Conservation (phyloP, 2,797 vertebrate species). For the Coendou prehensilis region DNA sequence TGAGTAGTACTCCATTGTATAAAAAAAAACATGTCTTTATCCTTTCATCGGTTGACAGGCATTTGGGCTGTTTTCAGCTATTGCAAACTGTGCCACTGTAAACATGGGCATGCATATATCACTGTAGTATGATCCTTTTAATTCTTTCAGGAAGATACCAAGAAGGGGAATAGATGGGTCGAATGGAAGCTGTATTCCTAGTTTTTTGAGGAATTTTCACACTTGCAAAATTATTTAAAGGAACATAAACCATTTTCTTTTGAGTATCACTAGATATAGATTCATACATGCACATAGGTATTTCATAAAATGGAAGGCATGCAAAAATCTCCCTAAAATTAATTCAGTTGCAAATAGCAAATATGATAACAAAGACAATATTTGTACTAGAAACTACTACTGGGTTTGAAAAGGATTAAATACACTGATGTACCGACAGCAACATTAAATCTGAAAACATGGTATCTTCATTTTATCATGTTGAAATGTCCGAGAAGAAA, state of each 20-base stretch:
- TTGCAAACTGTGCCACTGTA: neutral
- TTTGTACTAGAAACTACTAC: constrained; percentile 53
- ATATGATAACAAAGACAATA: neutral
- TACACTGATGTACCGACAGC: neutral
- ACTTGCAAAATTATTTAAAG: constrained; percentile 28
- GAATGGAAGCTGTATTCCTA: neutral
- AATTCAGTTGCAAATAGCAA: constrained; percentile 45
- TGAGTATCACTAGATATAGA: neutral
- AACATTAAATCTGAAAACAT: constrained; percentile 42
- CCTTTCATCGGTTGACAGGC: neutral
- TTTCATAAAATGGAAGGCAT: constrained; percentile 17
- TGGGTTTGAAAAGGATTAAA: constrained; percentile 41
- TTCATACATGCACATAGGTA: neutral
- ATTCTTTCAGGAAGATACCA: neutral
- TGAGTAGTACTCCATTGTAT: neutral
- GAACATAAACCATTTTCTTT: constrained; percentile 42
- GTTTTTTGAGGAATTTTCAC: neutral
- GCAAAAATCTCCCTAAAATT: constrained; percentile 34
- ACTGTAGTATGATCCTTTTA: neutral
- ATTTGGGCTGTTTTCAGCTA: neutral
- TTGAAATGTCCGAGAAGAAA: constrained; percentile 27
- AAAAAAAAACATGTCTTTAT: no score
- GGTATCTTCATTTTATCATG: neutral
- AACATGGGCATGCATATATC: neutral
- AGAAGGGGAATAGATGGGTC: neutral